These are phyloP conservation scores for Cerastis leucographa DNA, from an alignment of 2,888 invertebrate species.

Conservation along the genomic window DNA sequence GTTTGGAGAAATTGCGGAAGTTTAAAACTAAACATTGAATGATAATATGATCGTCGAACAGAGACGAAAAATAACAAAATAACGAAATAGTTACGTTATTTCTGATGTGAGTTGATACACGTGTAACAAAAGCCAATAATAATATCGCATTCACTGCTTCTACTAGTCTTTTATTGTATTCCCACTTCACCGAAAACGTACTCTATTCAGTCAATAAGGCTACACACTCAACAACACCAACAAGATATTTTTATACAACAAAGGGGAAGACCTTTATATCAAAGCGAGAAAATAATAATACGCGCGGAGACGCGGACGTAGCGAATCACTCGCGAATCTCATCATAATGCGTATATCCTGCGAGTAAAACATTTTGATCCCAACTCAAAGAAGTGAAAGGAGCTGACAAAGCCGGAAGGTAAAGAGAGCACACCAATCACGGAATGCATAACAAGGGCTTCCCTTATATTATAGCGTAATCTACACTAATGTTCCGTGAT, in stretches of 20 bases:
- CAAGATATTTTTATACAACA: slow-evolving; percentile 41
- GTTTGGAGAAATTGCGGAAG: too few relatives aligned
- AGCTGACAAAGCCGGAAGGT: slow-evolving; percentile 71
- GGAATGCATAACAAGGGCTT: slow-evolving; percentile 73
- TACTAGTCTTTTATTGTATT: slow-evolving; percentile 21
- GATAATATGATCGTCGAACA: not conserved
- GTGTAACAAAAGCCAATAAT: slow-evolving; percentile 4
- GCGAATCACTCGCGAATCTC: slow-evolving; percentile 62
- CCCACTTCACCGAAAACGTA: slow-evolving; percentile 9
- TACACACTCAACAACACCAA: slow-evolving; percentile 27
- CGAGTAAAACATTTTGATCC: slow-evolving; percentile 69
- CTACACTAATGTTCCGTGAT: slow-evolving; percentile 55
- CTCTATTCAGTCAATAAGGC: slow-evolving; percentile 35
- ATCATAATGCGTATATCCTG: slow-evolving; percentile 67
- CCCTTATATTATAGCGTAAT: slow-evolving; percentile 59
- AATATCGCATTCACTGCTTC: not conserved
- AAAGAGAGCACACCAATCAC: slow-evolving; percentile 68
- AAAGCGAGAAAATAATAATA: slow-evolving; percentile 57
- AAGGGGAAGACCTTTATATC: slow-evolving; percentile 36
- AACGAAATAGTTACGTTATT: not conserved
- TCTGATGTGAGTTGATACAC: not conserved
- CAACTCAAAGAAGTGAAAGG: slow-evolving; percentile 59
- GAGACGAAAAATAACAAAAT: not conserved
- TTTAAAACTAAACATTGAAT: too few relatives aligned
- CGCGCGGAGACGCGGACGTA: slow-evolving; percentile 37